Conservation (phyloP, 2,113 vertebrate species). For the Dinomys branickii region DNA sequence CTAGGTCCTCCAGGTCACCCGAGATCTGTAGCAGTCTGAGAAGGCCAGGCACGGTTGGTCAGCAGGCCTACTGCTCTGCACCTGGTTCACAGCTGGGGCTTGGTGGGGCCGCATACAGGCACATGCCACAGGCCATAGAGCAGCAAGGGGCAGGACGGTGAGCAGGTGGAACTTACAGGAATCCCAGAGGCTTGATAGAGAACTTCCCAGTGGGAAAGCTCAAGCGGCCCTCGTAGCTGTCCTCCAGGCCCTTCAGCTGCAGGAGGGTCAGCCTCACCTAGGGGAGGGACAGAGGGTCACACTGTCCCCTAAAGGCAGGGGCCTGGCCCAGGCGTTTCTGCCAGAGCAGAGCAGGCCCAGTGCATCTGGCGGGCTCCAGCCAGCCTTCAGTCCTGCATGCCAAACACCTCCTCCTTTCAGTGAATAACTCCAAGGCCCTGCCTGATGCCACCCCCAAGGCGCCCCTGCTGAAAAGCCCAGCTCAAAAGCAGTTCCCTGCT, state of each 20-base stretch:
- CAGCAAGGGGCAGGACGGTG: not conserved
- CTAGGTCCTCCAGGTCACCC: slow-evolving; percentile 95
- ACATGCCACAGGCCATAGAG: accelerated
- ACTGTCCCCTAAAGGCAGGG: not conserved
- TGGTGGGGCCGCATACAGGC: accelerated
- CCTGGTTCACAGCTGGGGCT: not conserved
- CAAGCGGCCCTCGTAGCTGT: slow-evolving; percentile 90
- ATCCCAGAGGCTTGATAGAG: slow-evolving; percentile 92
- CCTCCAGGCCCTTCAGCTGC: slow-evolving; percentile 96
- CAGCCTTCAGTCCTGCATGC: not conserved
- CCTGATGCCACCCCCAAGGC: not conserved
- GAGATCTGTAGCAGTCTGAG: slow-evolving; percentile 93
- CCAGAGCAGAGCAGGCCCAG: not conserved
- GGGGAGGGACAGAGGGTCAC: not conserved
- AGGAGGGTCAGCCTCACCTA: slow-evolving; percentile 93
- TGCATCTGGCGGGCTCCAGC: not conserved
- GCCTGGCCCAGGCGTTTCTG: not conserved
- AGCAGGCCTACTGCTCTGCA: accelerated
- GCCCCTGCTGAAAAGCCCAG: not conserved
- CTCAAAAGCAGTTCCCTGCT: not conserved
- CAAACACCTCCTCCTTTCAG: not conserved
- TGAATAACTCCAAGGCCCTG: not conserved
- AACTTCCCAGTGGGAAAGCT: slow-evolving; percentile 87
- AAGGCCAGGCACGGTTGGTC: not conserved
- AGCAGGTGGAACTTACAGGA: slow-evolving; percentile 89